Percentiles rank a stretch among this genome's conserved stretches.
Conservation (phyloP, 2,797 vertebrate species). For the Oophaga sylvatica region DNA sequence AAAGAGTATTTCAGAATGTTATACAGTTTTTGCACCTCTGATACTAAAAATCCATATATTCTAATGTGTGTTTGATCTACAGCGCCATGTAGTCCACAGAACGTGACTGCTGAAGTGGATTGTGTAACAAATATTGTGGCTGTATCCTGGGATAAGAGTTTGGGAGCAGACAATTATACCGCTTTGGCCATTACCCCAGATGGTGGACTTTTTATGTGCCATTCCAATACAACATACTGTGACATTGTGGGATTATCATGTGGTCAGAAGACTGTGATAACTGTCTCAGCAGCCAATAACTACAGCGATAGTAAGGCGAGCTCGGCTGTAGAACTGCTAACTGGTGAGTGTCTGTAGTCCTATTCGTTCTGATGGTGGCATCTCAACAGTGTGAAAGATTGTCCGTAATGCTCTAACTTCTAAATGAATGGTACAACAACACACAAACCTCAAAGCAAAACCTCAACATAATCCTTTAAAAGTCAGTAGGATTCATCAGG, state of each 20-base stretch:
- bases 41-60: background rate
- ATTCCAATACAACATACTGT: conserved; percentile 68
- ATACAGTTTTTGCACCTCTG: background rate
- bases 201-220: conserved; percentile 67
- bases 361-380: background rate
- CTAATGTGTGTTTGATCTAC: conserved; percentile 43
- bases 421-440: background rate
- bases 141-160: conserved; percentile 74
- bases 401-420: background rate
- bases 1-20: too few relatives aligned
- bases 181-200: conserved; percentile 67
- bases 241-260: conserved; percentile 73
- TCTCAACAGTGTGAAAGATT: background rate
- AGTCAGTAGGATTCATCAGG: too few relatives aligned
- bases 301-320: conserved; percentile 67
- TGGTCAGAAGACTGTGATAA: conserved; percentile 71
- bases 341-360: conserved; percentile 10
- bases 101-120: conserved; percentile 70
- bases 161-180: conserved; percentile 67
- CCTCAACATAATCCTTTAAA: too few relatives aligned
- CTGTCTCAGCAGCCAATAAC: conserved; percentile 69
- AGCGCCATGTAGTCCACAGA: conserved; percentile 77
- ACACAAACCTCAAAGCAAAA: too few relatives aligned
- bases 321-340: conserved; percentile 13
- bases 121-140: conserved; percentile 75